Conservation (phyloP, 2,888 invertebrate species). For the Drosophila monieri region DNA sequence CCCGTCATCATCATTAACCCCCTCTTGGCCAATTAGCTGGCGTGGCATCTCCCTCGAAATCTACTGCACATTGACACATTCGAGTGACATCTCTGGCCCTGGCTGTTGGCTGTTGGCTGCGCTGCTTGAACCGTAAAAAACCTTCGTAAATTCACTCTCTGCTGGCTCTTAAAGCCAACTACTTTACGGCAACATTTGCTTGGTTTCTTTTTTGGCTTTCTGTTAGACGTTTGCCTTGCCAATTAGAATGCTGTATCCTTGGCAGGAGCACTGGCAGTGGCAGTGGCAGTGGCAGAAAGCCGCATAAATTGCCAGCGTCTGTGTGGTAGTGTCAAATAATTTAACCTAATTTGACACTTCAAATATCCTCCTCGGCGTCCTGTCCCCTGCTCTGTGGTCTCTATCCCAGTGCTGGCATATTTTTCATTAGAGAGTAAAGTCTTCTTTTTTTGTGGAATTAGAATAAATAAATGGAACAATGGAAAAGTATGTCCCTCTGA, state of each 20-base stretch:
- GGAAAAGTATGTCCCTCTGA: neutral
- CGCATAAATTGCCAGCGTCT: slow-evolving; percentile 69
- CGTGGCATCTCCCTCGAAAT: slow-evolving; percentile 36
- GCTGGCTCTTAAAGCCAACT: slow-evolving; percentile 62
- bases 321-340: slow-evolving; percentile 77
- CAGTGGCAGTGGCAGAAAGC: slow-evolving; percentile 62
- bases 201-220: slow-evolving; percentile 1
- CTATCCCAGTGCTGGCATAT: neutral
- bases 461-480: neutral
- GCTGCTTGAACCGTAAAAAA: slow-evolving; percentile 45
- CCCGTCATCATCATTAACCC: slow-evolving; percentile 50
- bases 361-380: slow-evolving; percentile 50
- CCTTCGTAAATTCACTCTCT: slow-evolving; percentile 50
- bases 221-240: slow-evolving; percentile 37
- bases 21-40: slow-evolving; percentile 59
- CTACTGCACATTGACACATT: slow-evolving; percentile 32
- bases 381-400: neutral
- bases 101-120: neutral
- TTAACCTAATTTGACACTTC: slow-evolving; percentile 82
- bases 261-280: slow-evolving; percentile 48
- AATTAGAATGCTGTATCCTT: slow-evolving; percentile 64
- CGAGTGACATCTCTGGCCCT: slow-evolving; percentile 13
- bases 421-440: neutral
- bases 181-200: slow-evolving; percentile 58
- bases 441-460: neutral